Conservation (phyloP, 2,113 vertebrate genomes). For the Macrotis lagotis region DNA sequence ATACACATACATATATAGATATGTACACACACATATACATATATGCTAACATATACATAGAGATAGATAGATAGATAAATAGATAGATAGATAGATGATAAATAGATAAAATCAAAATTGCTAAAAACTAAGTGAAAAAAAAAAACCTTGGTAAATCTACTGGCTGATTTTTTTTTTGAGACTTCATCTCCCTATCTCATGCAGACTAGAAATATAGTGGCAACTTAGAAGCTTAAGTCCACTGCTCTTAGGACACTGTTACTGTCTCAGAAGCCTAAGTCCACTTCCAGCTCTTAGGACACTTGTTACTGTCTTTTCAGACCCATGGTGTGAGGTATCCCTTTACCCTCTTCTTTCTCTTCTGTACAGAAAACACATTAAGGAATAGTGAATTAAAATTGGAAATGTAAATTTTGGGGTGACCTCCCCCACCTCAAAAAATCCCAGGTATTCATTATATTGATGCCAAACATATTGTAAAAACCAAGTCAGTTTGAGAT, state of each 20-base stretch:
- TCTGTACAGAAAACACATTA: slow-evolving; percentile 18
- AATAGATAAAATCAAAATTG: too few relatives aligned
- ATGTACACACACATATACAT: too few relatives aligned
- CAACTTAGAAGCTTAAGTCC: neutral
- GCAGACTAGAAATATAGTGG: neutral
- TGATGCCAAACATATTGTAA: neutral
- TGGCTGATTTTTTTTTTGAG: neutral
- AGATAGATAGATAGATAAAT: too few relatives aligned
- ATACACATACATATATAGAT: too few relatives aligned
- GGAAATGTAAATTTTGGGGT: slow-evolving; percentile 30
- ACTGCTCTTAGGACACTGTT: neutral
- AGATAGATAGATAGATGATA: too few relatives aligned
- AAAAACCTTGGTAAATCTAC: too few relatives aligned
- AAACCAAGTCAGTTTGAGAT: neutral
- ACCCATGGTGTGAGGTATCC: neutral
- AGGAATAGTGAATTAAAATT: slow-evolving; percentile 63
- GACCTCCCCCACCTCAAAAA: neutral
- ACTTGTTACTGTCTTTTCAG: neutral
- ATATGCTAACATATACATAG: too few relatives aligned
- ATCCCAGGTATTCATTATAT: neutral
- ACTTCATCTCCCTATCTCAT: neutral
- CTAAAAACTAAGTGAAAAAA: neutral
- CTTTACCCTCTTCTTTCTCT: neutral
- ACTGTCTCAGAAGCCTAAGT: neutral
- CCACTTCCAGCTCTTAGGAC: neutral